Evolutionary conservation across 2,797 vertebrate species (phyloP).

Genomic region (Sarcophilus harrisii): DNA sequence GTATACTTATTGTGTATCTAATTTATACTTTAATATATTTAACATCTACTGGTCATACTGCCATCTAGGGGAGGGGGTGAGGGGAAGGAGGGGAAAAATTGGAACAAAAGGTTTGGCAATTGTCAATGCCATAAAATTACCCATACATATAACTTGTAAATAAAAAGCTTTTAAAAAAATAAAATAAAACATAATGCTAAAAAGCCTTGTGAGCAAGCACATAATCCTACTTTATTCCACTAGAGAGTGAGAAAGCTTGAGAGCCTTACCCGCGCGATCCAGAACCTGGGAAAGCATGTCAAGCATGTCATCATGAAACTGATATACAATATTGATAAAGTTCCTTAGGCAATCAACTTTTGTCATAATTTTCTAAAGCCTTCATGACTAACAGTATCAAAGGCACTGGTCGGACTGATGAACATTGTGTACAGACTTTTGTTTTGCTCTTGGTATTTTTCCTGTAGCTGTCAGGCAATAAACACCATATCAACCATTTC

Average conservation of each 20-base stretch:
- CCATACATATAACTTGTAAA: too few species aligned
- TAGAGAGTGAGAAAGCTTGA: neutral
- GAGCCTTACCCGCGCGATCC: neutral
- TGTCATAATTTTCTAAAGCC: neutral
- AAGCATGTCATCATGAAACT: neutral
- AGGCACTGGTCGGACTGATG: neutral
- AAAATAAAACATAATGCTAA: neutral
- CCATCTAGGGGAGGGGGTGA: too few species aligned
- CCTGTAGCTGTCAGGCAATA: neutral
- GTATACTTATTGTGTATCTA: too few species aligned
- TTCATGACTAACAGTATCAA: neutral
- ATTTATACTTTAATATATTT: too few species aligned
- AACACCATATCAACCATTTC: neutral
- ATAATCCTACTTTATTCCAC: neutral
- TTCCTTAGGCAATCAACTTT: neutral
- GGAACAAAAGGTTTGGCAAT: too few species aligned
- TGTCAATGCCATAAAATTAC: too few species aligned
- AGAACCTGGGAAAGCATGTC: neutral
- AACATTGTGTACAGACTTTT: neutral
- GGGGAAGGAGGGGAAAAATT: too few species aligned
- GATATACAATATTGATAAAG: neutral
- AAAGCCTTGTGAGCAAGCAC: neutral
- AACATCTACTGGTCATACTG: too few species aligned
- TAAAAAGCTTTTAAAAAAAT: too few species aligned
- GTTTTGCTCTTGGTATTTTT: neutral